Conservation (phyloP, 2,888 invertebrate genomes). For the Melinaea marsaeus region DNA sequence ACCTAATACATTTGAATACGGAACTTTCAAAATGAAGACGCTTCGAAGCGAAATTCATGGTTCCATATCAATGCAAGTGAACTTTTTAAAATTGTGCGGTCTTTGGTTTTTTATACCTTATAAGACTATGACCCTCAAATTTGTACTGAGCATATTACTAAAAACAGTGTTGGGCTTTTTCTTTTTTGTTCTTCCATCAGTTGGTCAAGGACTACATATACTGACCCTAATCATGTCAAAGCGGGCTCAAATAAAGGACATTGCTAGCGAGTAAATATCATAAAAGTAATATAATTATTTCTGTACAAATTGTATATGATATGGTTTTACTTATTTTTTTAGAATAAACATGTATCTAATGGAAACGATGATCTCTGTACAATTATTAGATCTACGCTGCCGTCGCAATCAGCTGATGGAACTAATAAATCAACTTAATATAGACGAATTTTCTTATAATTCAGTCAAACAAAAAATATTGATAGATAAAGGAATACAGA, state of each 20-base stretch:
- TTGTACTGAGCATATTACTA: neutral
- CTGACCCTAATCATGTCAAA: neutral
- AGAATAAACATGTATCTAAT: constrained; percentile 3
- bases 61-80: constrained; percentile 3
- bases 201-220: constrained; percentile 3
- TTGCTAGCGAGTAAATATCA: constrained; percentile 1
- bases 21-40: constrained; percentile 1
- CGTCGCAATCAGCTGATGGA: neutral
- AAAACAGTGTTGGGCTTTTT: neutral
- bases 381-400: constrained; percentile 4
- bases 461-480: neutral
- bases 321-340: neutral
- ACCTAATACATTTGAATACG: neutral
- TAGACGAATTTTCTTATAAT: neutral
- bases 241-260: neutral
- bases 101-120: constrained; percentile 3
- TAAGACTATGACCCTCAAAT: neutral
- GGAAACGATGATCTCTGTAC: neutral
- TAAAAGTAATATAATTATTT: neutral
- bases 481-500: neutral
- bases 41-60: neutral
- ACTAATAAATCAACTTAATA: neutral
- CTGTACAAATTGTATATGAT: neutral
- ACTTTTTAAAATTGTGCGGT: neutral
- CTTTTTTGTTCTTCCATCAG: neutral